Conservation (phyloP, 2,113 vertebrate species). For the Carollia perspicillata region DNA sequence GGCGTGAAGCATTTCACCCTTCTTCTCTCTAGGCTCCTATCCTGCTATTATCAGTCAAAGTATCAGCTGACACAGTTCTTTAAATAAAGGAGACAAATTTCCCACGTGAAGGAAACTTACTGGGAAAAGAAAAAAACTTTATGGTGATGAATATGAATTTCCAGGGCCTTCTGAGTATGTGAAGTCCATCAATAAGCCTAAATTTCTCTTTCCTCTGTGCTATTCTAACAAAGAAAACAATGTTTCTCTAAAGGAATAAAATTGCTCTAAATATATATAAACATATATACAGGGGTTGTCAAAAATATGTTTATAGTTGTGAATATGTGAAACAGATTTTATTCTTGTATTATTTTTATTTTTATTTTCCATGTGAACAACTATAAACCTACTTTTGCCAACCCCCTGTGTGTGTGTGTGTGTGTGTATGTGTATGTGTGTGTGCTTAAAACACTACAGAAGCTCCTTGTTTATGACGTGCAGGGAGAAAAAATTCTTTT, state of each 20-base stretch:
- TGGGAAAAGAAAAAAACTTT: background rate
- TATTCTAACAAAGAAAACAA: slow-evolving; percentile 22
- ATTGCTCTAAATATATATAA: background rate
- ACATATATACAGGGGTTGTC: background rate
- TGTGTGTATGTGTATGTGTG: no score
- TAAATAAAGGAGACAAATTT: background rate
- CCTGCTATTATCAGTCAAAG: background rate
- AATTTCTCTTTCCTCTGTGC: background rate
- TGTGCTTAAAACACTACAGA: background rate
- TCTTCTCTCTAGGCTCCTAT: background rate
- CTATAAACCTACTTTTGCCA: no score
- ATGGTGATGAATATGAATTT: background rate
- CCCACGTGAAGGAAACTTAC: background rate
- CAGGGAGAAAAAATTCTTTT: slow-evolving; percentile 36
- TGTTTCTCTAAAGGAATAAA: background rate
- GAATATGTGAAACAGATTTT: no score
- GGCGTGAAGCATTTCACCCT: background rate
- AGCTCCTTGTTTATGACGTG: slow-evolving; percentile 56
- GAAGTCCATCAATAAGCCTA: background rate
- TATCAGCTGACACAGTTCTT: background rate
- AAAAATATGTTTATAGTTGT: no score
- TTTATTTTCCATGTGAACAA: no score
- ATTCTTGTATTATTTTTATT: no score
- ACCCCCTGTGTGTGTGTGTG: no score
- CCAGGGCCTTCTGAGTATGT: background rate